Base-by-base conservation (phyloP, 2,888 invertebrate species). In the Campoplex capitator region DNA sequence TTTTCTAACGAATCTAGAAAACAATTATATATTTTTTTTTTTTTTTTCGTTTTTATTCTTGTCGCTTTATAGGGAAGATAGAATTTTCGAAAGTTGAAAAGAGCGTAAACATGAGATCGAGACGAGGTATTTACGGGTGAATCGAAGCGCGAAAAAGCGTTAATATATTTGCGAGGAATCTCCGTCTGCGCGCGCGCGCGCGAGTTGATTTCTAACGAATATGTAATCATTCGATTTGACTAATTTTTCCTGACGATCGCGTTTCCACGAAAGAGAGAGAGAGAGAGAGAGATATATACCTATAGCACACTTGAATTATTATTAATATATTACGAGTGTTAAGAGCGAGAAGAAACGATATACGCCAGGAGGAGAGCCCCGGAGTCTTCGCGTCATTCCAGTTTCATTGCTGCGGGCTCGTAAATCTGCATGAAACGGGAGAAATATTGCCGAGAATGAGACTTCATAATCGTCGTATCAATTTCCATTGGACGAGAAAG, bases 401-500 rank as follows among this genome's bases (percentile, higher is more conserved):
- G 67, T 77, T 77, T 77, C 51, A 77, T 77, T 32, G 77, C 51
- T 67, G 54, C 62, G 54, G 38, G 32, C 3, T 71, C 74, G 74
- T 48, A 77, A 67, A 77, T 77, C 48, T 54, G 77, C 67, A 67
- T 65, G 38, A 51, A 67, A 23, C 45, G 54, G n/a, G 77, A 77
- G 67, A 67, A 67, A 65, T 65, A 77, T 62, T 35, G 65, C 62
- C 32, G 77, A 35, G 67, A 54, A 77, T 54, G 77, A 77, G 77
- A 77, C 67, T 51, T 51, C n/a, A 77, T 67, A 67, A 67, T 77
- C 67, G 62, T 67, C 76, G 76, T 77, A 62, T 77, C 77, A 77
- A 77, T 77, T 77, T 77, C 77, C 77, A 77, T 77, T 67, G 77
- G 77, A 67, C 77, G 67, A 77, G 77, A 77, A 77, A 77, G 77